Conservation (phyloP, 2,797 vertebrate genomes). For the Hippocampus kuda region DNA sequence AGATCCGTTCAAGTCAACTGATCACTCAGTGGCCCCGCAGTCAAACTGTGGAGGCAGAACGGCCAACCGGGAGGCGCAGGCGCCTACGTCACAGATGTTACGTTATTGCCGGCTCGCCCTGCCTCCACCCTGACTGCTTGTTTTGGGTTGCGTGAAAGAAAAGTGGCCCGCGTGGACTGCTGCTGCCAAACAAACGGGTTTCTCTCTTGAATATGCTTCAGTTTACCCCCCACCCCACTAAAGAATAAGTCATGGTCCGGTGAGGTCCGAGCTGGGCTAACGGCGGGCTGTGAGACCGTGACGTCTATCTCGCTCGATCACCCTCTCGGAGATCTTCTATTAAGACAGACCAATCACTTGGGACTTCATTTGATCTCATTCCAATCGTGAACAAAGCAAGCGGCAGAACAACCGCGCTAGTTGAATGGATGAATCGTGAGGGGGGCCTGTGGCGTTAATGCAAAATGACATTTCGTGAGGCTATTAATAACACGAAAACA, state of each 20-base stretch:
- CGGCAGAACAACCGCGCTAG: background rate
- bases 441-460: background rate
- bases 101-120: slow-evolving; percentile 27
- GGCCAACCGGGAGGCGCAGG: slow-evolving; percentile 8
- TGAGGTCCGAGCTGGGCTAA: slow-evolving; percentile 34
- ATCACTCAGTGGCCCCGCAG: background rate
- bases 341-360: background rate
- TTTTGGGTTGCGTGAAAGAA: slow-evolving; percentile 7
- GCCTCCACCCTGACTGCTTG: slow-evolving; percentile 18
- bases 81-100: slow-evolving; percentile 40
- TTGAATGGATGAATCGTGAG: background rate
- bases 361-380: background rate
- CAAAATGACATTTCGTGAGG: background rate
- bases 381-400: background rate
- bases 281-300: slow-evolving; percentile 33
- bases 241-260: slow-evolving; percentile 5
- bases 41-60: slow-evolving; percentile 3
- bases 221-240: background rate
- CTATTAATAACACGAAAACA: background rate
- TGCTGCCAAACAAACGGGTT: background rate
- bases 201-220: background rate
- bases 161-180: background rate
- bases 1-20: slow-evolving; percentile 3
- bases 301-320: slow-evolving; percentile 29
- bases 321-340: slow-evolving; percentile 27